Base-by-base conservation (phyloP, 2,797 vertebrate genomes). In the Novumbra hubbsi region DNA sequence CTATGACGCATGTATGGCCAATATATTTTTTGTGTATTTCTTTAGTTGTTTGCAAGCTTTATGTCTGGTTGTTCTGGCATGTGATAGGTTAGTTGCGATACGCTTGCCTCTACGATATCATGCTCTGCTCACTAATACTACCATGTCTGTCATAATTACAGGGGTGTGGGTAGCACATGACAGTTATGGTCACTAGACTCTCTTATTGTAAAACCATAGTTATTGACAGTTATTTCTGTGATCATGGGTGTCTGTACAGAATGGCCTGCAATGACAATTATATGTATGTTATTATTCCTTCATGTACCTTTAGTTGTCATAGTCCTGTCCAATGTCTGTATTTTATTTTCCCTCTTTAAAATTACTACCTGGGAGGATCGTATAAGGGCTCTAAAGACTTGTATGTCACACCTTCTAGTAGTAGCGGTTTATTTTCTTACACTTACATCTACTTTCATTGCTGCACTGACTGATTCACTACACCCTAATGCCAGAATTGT, bases 161-260 rank as follows among this genome's bases (percentile, higher is more conserved):
- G 62, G 32, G n/a, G 30, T 75, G 3, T 83, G 81, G 82, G 4
- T 48, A 24, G 65, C 11, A 21, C 38, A 24, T 49, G 6, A 62
- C 74, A 3, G 16, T 41, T 67, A 64, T 83, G 57, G 71, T 83
- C 12, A 83, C 78, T 12, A n/a, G 32, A 21, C 74, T 83, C 74
- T 85, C 84, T 45, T 80, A 83, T 52, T 85, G 84, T 82, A 78
- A 78, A 48, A 70, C 82, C 17, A 84, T 65, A n/a, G 57, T 74
- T 19, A 27, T 85, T 28, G 21, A 82, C 0, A 85, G 81, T 70
- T 85, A 57, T 66, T 85, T 73, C 63, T 83, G 84, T 85, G 80
- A 85, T 16, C 76, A 84, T 52, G 84, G 80, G 5, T 49, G 73
- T 32, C 2, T 85, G 63, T 73, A 66, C n/a, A 65, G 2, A 32